Base-by-base conservation (phyloP, 1,140 invertebrate genomes). In the Frieseomelitta varia region DNA sequence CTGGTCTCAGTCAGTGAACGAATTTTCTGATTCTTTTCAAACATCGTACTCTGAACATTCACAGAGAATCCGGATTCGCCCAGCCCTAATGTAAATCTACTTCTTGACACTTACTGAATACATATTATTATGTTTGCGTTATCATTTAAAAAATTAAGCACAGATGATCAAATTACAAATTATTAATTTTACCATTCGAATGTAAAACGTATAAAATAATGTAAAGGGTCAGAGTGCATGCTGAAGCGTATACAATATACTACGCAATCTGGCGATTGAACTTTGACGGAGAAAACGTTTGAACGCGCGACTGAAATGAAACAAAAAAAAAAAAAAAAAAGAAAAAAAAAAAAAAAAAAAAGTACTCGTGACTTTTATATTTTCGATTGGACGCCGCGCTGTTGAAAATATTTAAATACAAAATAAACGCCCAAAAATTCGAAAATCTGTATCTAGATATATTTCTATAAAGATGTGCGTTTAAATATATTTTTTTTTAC, bases 51-150 rank as follows among this genome's bases (percentile, higher is more conserved):
- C 30, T 27, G 10, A 24, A 81, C 10, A 39, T 56, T 53, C 1
- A 11, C 55, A 68, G n/a, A 69, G 21, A 24, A n/a, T 39, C 11
- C 51, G n/a, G 6, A 47, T 87, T 84, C 76, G 61, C 81, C 81
- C 34, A 87, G 30, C 51, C 81, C 77, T 84, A 84, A 87, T 82
- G 21, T 68, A 51, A 58, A 72, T 58, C 10, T 30, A 58, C 34
- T 27, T 47, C 39, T 34, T 30, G 30, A 56, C 30, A 47, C 78
- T 69, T 17, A 51, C 3, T 34, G 55, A 47, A 30, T 69, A 47
- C 24, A 19, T n/a, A 34, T 15, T 47, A 47, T 21, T 51, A 67
- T 47, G 39, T n/a, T 19, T 85, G 58, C 4, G 17, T 77, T 84
- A 76, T 53, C 19, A 6, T 24, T 24, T 17, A 80, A 77, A 84